A percentile compares a stretch with the other conserved stretches of the same genome.
phyloP scores from a whole-genome alignment of 2,888 invertebrate genomes.

The Pristionchus arcanus region DNA sequence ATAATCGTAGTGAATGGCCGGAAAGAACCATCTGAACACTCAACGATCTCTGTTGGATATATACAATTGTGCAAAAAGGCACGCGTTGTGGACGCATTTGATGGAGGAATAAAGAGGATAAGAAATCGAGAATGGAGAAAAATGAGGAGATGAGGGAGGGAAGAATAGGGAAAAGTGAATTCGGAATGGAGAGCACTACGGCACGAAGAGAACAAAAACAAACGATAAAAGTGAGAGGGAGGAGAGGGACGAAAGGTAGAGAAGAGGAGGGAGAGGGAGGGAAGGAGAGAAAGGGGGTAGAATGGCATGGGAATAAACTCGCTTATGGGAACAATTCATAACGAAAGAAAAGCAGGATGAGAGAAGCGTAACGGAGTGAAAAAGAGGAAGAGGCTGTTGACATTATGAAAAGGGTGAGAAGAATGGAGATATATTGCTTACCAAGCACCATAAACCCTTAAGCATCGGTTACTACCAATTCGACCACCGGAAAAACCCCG shows the following conservation, averaged over 20 bases:
- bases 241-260: not conserved
- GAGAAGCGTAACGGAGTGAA: conserved; percentile 4
- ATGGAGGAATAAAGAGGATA: not conserved
- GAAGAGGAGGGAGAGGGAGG: not conserved
- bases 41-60: not conserved
- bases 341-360: conserved; percentile 32
- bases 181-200: conserved; percentile 43
- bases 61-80: not conserved
- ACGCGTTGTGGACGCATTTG: not conserved
- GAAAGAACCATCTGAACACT: not conserved
- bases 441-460: not conserved
- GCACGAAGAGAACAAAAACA: conserved; percentile 15
- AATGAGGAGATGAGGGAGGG: conserved; percentile 12
- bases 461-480: not conserved
- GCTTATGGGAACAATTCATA: conserved; percentile 49
- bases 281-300: not conserved
- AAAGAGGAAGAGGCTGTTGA: conserved; percentile 13
- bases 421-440: conserved; percentile 5
- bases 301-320: conserved; percentile 41
- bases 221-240: not conserved
- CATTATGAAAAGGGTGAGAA: conserved; percentile 19
- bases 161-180: conserved; percentile 33
- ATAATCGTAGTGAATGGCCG: not conserved
- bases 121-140: conserved; percentile 16
- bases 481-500: not conserved